Evolutionary conservation across 2,888 invertebrate species (phyloP).

Genomic region (Chirona hameri): DNA sequence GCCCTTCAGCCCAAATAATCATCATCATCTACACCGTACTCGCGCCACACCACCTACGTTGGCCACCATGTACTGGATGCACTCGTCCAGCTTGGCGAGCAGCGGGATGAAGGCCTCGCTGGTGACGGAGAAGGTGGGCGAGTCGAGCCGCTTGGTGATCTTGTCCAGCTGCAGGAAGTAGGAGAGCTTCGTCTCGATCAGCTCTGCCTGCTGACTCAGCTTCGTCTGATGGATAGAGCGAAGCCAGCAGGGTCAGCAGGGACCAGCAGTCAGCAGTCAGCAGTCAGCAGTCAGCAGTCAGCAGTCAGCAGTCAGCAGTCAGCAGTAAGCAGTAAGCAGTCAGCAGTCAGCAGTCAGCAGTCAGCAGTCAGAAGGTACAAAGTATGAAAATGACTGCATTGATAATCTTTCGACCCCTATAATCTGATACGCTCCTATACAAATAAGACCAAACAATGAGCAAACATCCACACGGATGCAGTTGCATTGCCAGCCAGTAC

Average conservation of each 20-base stretch:
- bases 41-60: constrained; percentile 60
- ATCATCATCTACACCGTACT: too few species aligned
- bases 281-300: not conserved
- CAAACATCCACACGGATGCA: too few species aligned
- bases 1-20: too few species aligned
- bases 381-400: too few species aligned
- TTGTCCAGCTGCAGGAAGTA: constrained; percentile 82
- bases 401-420: too few species aligned
- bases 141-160: constrained; percentile 71
- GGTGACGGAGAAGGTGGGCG: constrained; percentile 74
- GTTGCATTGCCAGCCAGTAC: too few species aligned
- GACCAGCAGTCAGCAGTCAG: not conserved
- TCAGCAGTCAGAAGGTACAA: not conserved
- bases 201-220: constrained; percentile 72
- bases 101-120: constrained; percentile 78
- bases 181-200: constrained; percentile 71
- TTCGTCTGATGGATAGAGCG: constrained; percentile 55
- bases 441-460: too few species aligned
- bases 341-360: not conserved
- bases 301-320: not conserved
- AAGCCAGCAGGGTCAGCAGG: not conserved
- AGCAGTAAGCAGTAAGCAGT: too few species aligned
- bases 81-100: constrained; percentile 78
- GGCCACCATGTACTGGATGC: constrained; percentile 73
- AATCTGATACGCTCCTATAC: too few species aligned